Evolutionary conservation across 2,113 vertebrate genomes (phyloP).

Genomic region (Sula dactylatra): DNA sequence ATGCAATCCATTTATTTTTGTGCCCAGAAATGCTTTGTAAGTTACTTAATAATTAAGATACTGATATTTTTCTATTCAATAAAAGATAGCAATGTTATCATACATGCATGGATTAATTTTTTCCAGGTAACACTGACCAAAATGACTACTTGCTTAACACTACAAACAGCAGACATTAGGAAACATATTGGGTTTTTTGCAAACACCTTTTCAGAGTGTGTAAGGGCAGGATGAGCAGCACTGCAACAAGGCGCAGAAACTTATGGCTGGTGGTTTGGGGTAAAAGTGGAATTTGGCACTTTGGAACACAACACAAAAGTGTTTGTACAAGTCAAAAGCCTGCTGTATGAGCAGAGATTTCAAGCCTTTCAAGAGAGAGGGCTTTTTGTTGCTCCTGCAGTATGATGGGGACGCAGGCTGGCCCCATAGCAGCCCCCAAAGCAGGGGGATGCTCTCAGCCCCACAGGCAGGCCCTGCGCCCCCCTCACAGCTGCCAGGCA

Average conservation of each 20-base stretch:
- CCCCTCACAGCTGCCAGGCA: background rate
- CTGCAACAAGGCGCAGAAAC: background rate
- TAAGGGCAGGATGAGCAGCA: background rate
- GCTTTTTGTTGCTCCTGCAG: background rate
- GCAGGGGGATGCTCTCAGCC: background rate
- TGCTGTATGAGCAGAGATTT: background rate
- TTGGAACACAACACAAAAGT: background rate
- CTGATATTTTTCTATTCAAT: slow-evolving; percentile 50
- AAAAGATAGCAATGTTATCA: background rate
- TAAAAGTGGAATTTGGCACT: background rate
- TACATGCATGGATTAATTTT: background rate
- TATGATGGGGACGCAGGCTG: accelerated
- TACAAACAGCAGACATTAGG: background rate
- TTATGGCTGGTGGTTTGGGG: background rate
- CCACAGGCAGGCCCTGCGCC: accelerated
- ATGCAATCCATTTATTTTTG: background rate
- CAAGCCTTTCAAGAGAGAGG: background rate
- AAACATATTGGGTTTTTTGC: background rate
- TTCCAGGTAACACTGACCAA: background rate
- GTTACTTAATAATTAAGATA: background rate
- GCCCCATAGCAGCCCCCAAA: background rate
- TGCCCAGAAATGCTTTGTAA: background rate
- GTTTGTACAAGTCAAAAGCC: background rate
- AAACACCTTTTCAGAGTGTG: background rate
- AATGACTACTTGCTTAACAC: background rate